Percentiles rank a stretch among this genome's conserved stretches.
These are phyloP conservation scores for Cerceris ruficornis DNA, from an alignment of 2,888 invertebrate species.

Conservation along the genomic window DNA sequence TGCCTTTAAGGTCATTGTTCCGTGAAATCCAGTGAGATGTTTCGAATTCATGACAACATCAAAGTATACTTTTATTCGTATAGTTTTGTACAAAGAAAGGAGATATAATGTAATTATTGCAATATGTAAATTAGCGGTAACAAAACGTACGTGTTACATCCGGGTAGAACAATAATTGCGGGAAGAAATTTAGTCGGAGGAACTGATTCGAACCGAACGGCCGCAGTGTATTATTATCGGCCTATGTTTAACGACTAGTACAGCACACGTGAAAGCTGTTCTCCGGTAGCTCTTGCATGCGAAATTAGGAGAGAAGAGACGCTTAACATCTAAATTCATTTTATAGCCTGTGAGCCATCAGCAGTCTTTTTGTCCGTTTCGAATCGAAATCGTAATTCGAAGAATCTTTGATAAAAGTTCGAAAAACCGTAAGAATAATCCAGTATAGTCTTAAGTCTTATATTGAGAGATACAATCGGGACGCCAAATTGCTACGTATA, in stretches of 20 bases:
- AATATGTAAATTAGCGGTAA: conserved; percentile 54
- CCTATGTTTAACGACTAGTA: conserved; percentile 10
- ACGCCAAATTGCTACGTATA: conserved; percentile 10
- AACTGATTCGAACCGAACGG: conserved; percentile 35
- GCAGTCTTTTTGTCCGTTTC: background rate
- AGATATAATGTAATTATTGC: conserved; percentile 61
- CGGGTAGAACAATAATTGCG: conserved; percentile 62
- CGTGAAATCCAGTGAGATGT: conserved; percentile 9
- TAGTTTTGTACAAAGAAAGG: conserved; percentile 71
- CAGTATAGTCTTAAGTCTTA: background rate
- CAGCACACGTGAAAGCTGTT: conserved; percentile 3
- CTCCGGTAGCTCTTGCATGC: conserved; percentile 8
- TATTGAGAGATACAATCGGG: conserved; percentile 15
- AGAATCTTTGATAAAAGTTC: no score
- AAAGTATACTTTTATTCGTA: conserved; percentile 67
- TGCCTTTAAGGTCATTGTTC: conserved; percentile 10
- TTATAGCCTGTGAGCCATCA: background rate
- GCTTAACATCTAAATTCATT: background rate
- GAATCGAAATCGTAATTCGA: background rate
- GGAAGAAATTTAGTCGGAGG: conserved; percentile 57
- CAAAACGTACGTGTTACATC: conserved; percentile 46
- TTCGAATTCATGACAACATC: conserved; percentile 60
- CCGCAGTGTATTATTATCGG: conserved; percentile 9
- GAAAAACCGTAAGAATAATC: background rate
- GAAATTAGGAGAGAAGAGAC: conserved; percentile 6